Evolutionary conservation across 2,797 vertebrate species (phyloP).

Genomic region (Sorex maritimensis): DNA sequence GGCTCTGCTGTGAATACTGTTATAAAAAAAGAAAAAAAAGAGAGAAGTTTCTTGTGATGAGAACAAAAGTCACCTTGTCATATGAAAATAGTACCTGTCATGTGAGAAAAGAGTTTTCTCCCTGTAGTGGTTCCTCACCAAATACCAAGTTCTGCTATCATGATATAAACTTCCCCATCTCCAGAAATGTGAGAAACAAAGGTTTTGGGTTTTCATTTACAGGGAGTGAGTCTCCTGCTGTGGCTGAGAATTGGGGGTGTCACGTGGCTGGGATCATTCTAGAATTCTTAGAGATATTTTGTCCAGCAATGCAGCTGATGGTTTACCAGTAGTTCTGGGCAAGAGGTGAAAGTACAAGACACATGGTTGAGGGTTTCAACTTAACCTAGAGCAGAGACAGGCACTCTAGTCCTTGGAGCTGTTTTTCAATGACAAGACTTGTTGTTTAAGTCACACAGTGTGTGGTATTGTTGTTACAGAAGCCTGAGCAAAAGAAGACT

Average conservation of each 20-base stretch:
- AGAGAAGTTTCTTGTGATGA: not conserved
- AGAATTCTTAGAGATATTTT: too few relatives aligned
- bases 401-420: not conserved
- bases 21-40: not conserved
- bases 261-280: too few relatives aligned
- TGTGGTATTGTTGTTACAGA: not conserved
- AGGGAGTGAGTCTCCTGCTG: too few relatives aligned
- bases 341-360: too few relatives aligned
- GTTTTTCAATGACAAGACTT: not conserved
- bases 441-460: not conserved
- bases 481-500: not conserved
- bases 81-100: not conserved
- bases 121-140: not conserved
- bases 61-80: not conserved
- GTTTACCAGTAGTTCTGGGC: too few relatives aligned
- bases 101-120: not conserved
- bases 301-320: too few relatives aligned
- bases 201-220: too few relatives aligned
- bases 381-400: too few relatives aligned
- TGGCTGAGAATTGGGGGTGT: too few relatives aligned
- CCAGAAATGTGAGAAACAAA: not conserved
- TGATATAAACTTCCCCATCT: not conserved
- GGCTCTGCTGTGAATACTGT: too few relatives aligned
- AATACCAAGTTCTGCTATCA: not conserved
- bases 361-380: too few relatives aligned